phyloP scores from a whole-genome alignment of 2,113 vertebrate species.

The Scytalopus superciliaris region DNA sequence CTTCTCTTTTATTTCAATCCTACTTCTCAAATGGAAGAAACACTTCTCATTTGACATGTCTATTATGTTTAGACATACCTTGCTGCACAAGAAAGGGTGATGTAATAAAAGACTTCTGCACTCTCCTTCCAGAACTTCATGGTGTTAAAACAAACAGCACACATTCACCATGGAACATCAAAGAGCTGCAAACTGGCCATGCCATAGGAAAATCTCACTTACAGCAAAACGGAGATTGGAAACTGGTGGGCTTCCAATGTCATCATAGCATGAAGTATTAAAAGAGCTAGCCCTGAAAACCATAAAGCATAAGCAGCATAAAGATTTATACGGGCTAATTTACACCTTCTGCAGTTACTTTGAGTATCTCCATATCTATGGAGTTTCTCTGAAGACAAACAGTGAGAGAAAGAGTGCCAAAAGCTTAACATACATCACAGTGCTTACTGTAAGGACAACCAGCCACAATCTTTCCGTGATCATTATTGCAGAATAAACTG shows the following conservation, averaged over 20 bases:
- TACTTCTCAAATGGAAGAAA: neutral
- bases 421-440: neutral
- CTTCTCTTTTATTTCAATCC: neutral
- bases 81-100: neutral
- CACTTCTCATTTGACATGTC: neutral
- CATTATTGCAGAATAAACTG: neutral
- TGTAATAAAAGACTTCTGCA: neutral
- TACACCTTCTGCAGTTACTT: neutral
- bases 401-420: neutral
- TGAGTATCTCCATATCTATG: neutral
- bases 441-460: neutral
- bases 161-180: neutral
- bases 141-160: neutral
- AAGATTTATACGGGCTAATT: neutral
- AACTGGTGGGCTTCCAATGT: neutral
- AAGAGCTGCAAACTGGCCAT: neutral
- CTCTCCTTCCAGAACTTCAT: neutral
- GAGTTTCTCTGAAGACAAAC: neutral
- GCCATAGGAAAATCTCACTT: neutral
- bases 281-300: neutral
- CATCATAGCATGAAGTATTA: neutral
- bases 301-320: neutral
- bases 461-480: neutral
- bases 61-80: neutral
- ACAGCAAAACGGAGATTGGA: neutral